A percentile compares a stretch with the other conserved stretches of the same genome.
Evolutionary conservation across 1,140 invertebrate species (phyloP).

Genomic region (Zaprionus taronus): DNA sequence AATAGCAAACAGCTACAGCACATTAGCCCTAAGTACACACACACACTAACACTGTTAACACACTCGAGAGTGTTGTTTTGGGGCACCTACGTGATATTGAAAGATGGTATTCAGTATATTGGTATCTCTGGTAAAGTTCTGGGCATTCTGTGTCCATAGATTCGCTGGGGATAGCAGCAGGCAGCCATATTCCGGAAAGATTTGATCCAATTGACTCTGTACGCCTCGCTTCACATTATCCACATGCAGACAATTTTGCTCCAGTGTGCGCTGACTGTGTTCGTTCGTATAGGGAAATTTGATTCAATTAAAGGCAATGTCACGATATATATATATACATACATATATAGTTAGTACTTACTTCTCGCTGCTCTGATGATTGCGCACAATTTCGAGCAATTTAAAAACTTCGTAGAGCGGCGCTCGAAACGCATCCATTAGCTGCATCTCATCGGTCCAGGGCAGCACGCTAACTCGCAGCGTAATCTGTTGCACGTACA

Average conservation of each 20-base stretch:
- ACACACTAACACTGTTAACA: background rate
- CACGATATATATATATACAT: conserved; percentile 28
- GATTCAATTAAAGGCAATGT: conserved; percentile 58
- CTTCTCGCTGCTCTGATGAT: conserved; percentile 92
- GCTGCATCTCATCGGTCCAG: conserved; percentile 91
- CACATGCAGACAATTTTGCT: conserved; percentile 94
- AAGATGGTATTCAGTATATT: conserved; percentile 92
- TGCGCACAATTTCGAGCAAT: conserved; percentile 92
- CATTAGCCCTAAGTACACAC: conserved; percentile 11
- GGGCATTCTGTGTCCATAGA: conserved; percentile 94
- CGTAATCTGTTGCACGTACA: conserved; percentile 94
- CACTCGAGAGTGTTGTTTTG: background rate
- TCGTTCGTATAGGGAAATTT: conserved; percentile 59
- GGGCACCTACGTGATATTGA: conserved; percentile 90
- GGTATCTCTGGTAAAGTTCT: conserved; percentile 90
- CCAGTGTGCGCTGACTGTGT: conserved; percentile 88
- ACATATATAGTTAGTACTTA: conserved; percentile 82
- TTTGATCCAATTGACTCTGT: conserved; percentile 85
- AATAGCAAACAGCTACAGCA: background rate
- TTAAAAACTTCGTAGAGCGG: conserved; percentile 95
- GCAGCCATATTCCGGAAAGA: conserved; percentile 96
- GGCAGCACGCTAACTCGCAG: conserved; percentile 90
- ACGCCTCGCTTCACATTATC: conserved; percentile 89
- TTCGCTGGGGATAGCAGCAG: conserved; percentile 96
- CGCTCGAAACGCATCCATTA: conserved; percentile 95